phyloP scores from a whole-genome alignment of 2,888 invertebrate species.

The Bugula neritina region DNA sequence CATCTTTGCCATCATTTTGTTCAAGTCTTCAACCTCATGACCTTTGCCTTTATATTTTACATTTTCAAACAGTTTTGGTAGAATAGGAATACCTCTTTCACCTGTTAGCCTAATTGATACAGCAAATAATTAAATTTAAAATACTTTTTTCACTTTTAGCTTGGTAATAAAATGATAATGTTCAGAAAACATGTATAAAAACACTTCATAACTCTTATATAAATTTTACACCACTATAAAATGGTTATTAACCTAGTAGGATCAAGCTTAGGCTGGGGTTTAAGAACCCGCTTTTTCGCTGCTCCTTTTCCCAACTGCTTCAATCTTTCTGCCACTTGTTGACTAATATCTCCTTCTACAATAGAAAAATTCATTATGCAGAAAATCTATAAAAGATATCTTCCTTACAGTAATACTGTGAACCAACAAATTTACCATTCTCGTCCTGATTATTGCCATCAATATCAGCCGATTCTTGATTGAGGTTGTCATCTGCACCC shows the following conservation, averaged over 20 bases:
- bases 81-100: slow-evolving; percentile 71
- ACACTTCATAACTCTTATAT: too few species aligned
- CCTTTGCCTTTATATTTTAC: slow-evolving; percentile 77
- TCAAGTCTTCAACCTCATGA: slow-evolving; percentile 69
- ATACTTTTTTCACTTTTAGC: too few species aligned
- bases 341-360: slow-evolving; percentile 31
- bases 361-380: not conserved
- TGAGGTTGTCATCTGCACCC: slow-evolving; percentile 37
- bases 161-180: too few species aligned
- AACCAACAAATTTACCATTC: slow-evolving; percentile 7
- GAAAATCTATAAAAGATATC: not conserved
- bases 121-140: too few species aligned
- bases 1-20: slow-evolving; percentile 70
- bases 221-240: too few species aligned
- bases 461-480: slow-evolving; percentile 30
- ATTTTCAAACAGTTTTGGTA: slow-evolving; percentile 72
- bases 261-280: slow-evolving; percentile 48
- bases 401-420: not conserved
- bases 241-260: slow-evolving; percentile 41
- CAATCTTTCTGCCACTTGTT: slow-evolving; percentile 40
- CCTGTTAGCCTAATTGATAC: slow-evolving; percentile 64
- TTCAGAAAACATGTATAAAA: too few species aligned
- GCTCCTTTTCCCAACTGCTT: slow-evolving; percentile 47
- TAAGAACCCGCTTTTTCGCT: slow-evolving; percentile 42
- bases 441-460: slow-evolving; percentile 29